Percentiles rank a stretch among this genome's conserved stretches.
Conservation (phyloP, 2,113 vertebrate species). For the Pseudorectes ferrugineus region DNA sequence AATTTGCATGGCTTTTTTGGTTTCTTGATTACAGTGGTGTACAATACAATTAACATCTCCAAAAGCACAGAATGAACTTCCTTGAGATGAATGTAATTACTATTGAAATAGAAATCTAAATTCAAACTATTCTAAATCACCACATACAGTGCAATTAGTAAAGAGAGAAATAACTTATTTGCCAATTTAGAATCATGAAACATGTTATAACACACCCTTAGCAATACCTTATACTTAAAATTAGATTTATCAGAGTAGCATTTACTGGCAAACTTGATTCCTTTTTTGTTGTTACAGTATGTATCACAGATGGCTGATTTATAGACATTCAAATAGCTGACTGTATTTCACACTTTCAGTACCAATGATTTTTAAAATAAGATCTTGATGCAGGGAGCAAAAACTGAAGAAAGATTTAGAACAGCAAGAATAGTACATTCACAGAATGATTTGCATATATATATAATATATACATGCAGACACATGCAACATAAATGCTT, state of each 20-base stretch:
- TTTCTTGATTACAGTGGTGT: neutral
- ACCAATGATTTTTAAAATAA: constrained; percentile 52
- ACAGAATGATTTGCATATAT: neutral
- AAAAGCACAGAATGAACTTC: neutral
- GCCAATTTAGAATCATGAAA: neutral
- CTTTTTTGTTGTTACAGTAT: constrained; percentile 26
- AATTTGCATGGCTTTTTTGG: neutral
- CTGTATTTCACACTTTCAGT: constrained; percentile 57
- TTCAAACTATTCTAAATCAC: neutral
- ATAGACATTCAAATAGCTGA: constrained; percentile 42
- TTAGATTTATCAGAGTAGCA: constrained; percentile 50
- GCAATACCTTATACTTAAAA: constrained; percentile 48
- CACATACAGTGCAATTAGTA: neutral
- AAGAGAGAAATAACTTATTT: neutral
- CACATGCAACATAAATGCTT: neutral
- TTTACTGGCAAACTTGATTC: constrained; percentile 55
- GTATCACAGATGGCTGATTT: constrained; percentile 63
- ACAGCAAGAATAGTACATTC: neutral
- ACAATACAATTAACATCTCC: neutral
- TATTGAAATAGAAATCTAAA: neutral
- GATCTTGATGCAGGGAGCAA: neutral
- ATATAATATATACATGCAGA: neutral
- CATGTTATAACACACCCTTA: constrained; percentile 21
- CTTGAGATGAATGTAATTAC: neutral
- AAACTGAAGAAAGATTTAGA: constrained; percentile 7